Evolutionary conservation across 2,797 vertebrate genomes (phyloP), one percentile per base, ranked within the genome.

Genomic region (Lophius americanus): DNA sequence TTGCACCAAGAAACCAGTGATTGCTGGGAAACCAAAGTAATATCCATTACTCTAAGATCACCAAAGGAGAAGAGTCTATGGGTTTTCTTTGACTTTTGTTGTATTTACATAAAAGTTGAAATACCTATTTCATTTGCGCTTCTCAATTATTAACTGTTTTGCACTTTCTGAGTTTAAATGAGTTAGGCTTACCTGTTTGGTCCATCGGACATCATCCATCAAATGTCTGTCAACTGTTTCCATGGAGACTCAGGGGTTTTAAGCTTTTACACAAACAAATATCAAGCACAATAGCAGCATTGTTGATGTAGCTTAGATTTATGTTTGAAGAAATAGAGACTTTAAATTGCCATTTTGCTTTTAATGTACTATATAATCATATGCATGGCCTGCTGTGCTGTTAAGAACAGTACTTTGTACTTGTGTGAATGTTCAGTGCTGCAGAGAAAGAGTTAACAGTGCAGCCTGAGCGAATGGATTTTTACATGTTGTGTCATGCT

Each of bases 401-500:
- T 57, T 57, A 8, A 54, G 11, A n/a, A 7, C 6, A 1, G 36
- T 35, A 9, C 37, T 56, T 10, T 51, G 39, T 23, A 23, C n/a
- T 59, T 43, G 6, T 62, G 33, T 50, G 47, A 44, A 38, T 3
- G 63, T 62, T 36, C 8, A 4, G 54, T 4, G 35, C n/a, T 37
- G 82, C 65, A 72, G 3, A 23, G 75, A 76, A 88, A 53, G 85
- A 49, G 88, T 90, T 93, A 91, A 91, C 48, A 8, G 3, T 54
- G 56, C 33, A 54, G 64, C 79, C 59, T 5, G 3, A n/a, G 54
- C 23, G 7, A 64, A 63, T 52, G 75, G 78, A 88, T 88, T 88
- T 88, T 80, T 88, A 80, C 92, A 67, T 91, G 93, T 93, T 84
- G 88, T 90, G 88, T 93, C 93, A 92, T 52, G 92, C 82, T 84